Percentiles rank a stretch among this genome's conserved stretches.
Evolutionary conservation across 2,888 invertebrate species (phyloP).

Genomic region (Pollenia amentaria): DNA sequence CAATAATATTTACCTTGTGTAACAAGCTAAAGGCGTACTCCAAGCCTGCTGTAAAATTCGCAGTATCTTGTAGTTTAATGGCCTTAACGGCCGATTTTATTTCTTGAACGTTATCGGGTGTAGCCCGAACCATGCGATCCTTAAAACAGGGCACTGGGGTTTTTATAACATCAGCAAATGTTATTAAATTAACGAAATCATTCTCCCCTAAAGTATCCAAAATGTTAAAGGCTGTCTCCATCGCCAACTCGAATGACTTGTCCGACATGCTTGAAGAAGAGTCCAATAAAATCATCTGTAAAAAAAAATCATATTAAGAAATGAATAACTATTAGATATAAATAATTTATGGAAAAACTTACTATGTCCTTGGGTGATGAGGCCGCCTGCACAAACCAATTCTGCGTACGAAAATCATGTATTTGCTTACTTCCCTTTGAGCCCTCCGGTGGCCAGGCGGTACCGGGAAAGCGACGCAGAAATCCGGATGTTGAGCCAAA

Average conservation of each 20-base stretch:
- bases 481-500: constrained; percentile 98
- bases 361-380: constrained; percentile 98
- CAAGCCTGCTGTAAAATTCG: constrained; percentile 97
- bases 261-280: constrained; percentile 95
- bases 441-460: constrained; percentile 93
- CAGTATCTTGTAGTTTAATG: constrained; percentile 91
- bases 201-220: constrained; percentile 98
- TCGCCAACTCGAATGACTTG: constrained; percentile 92
- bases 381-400: constrained; percentile 98
- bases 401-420: constrained; percentile 96
- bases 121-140: constrained; percentile 94
- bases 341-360: constrained; percentile 70
- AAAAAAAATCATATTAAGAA: neutral
- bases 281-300: constrained; percentile 92
- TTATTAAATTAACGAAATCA: constrained; percentile 97
- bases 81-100: constrained; percentile 91
- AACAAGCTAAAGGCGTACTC: constrained; percentile 96
- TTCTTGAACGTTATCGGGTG: constrained; percentile 92
- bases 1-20: constrained; percentile 88
- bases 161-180: constrained; percentile 93
- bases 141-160: constrained; percentile 96
- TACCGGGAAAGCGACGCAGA: constrained; percentile 97
- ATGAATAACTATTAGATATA: too few relatives aligned
- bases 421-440: constrained; percentile 92
- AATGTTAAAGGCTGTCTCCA: constrained; percentile 94